Evolutionary conservation across 2,113 vertebrate genomes (phyloP).

Genomic region (Pyxicephalus adspersus): DNA sequence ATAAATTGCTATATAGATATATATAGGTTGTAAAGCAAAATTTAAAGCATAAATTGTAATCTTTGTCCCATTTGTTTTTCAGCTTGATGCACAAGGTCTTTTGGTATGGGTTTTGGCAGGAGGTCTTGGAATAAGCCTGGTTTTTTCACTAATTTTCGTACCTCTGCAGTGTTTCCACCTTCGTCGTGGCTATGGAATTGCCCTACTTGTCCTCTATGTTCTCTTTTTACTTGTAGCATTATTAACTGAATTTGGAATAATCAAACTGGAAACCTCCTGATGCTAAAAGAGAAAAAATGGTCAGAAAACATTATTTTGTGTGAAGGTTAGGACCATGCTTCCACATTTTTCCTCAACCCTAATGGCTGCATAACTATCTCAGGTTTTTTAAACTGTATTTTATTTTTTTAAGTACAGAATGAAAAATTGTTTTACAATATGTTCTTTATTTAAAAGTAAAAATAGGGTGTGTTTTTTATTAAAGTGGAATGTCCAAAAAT

Average conservation of each 20-base stretch:
- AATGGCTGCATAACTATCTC: conserved; percentile 34
- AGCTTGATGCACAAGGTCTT: conserved; percentile 85
- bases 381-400: conserved; percentile 9
- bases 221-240: conserved; percentile 84
- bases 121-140: conserved; percentile 86
- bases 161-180: conserved; percentile 85
- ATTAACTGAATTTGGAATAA: conserved; percentile 86
- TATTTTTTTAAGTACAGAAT: background rate
- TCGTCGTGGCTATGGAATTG: conserved; percentile 73
- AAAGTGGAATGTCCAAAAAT: too few species aligned
- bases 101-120: conserved; percentile 89
- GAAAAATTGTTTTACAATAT: conserved; percentile 12
- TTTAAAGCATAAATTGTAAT: background rate
- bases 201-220: conserved; percentile 83
- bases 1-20: too few species aligned
- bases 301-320: background rate
- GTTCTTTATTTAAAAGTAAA: background rate
- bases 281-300: background rate
- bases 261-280: conserved; percentile 62
- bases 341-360: background rate
- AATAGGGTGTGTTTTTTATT: background rate
- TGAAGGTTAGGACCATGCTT: background rate
- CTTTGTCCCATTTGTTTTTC: conserved; percentile 30
- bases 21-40: too few species aligned
- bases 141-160: conserved; percentile 83